Evolutionary conservation across 2,113 vertebrate species (phyloP).

Genomic region (Gallinago jamesoni): DNA sequence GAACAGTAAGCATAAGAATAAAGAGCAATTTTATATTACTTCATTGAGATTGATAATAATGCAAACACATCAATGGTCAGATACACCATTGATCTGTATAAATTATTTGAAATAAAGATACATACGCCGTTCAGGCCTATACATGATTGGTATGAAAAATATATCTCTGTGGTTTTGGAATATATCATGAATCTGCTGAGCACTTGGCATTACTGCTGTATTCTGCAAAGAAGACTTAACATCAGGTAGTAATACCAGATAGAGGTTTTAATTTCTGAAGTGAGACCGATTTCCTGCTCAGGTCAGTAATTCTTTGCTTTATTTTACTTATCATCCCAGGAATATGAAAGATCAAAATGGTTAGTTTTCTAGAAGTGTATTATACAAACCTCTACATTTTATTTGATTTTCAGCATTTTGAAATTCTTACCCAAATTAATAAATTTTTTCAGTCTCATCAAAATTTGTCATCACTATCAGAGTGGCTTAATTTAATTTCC

Average conservation of each 20-base stretch:
- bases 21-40: background rate
- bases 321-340: background rate
- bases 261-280: background rate
- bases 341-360: background rate
- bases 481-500: background rate
- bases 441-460: background rate
- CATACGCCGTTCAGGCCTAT: background rate
- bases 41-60: background rate
- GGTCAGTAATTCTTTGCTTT: background rate
- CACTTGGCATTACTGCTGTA: background rate
- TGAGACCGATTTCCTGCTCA: background rate
- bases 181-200: background rate
- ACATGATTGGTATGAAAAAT: background rate
- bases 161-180: background rate
- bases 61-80: background rate
- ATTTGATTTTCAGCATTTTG: background rate
- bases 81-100: background rate
- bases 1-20: background rate
- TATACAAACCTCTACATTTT: background rate
- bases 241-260: background rate
- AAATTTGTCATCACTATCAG: background rate
- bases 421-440: background rate
- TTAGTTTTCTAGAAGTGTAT: background rate
- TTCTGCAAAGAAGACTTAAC: background rate
- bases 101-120: background rate